phyloP scores from a whole-genome alignment of 2,888 invertebrate genomes.

The Limnephilus rhombicus region DNA sequence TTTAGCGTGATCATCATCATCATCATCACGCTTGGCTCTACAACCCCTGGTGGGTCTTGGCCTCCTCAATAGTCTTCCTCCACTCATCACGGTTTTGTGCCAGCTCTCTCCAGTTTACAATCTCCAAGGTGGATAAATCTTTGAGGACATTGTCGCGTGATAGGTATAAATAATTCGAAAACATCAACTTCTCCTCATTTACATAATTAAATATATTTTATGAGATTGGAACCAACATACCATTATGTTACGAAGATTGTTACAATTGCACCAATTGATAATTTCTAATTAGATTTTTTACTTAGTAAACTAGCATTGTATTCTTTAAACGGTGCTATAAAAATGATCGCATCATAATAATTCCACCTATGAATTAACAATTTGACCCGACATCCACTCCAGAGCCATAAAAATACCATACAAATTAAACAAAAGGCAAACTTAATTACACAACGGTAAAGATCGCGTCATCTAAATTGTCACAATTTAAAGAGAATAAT shows the following conservation, averaged over 20 bases:
- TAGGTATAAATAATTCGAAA: no score
- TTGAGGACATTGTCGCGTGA: no score
- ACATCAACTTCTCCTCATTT: no score
- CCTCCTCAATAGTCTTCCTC: no score
- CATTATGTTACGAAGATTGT: neutral
- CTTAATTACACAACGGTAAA: neutral
- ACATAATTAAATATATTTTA: no score
- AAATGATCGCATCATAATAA: neutral
- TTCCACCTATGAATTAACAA: neutral
- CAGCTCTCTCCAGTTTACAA: no score
- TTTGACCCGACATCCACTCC: neutral
- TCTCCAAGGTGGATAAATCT: no score
- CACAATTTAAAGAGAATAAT: neutral
- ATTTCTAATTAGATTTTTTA: neutral
- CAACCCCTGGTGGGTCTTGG: no score
- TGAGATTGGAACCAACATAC: no score
- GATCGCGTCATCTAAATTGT: neutral
- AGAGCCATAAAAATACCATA: neutral
- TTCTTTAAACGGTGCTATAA: neutral
- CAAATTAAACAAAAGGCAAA: neutral
- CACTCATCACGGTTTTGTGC: no score
- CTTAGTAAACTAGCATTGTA: neutral
- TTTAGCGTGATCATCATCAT: no score
- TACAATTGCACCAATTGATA: neutral
- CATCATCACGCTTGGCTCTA: no score